Conservation (phyloP, 1,140 invertebrate species). For the Orchesella cincta region DNA sequence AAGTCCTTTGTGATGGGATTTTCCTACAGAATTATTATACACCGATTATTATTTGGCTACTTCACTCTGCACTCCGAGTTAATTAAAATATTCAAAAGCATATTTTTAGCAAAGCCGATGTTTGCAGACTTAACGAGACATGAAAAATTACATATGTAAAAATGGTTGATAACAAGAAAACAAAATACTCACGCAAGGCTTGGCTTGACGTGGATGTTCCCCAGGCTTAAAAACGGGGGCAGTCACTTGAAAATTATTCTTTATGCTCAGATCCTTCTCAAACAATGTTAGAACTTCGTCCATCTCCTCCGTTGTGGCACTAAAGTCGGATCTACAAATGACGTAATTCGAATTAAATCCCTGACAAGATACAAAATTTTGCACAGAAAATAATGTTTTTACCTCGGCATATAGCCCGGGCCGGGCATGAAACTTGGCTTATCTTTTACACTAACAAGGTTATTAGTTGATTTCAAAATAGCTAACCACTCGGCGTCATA, state of each 20-base stretch:
- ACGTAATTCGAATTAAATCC: too few relatives aligned
- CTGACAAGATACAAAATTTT: background rate
- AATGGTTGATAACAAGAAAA: too few relatives aligned
- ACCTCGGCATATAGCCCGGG: constrained; percentile 68
- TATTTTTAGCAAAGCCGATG: too few relatives aligned
- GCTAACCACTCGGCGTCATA: constrained; percentile 95
- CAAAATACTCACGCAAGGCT: too few relatives aligned
- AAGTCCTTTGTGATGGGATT: constrained; percentile 83
- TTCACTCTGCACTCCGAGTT: too few relatives aligned
- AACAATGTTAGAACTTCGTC: constrained; percentile 67
- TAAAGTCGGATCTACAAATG: constrained; percentile 68
- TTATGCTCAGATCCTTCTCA: constrained; percentile 66
- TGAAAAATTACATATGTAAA: too few relatives aligned
- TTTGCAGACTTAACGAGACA: too few relatives aligned
- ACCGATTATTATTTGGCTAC: too few relatives aligned
- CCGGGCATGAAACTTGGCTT: constrained; percentile 77
- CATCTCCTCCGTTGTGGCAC: constrained; percentile 74
- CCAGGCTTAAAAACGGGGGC: constrained; percentile 65
- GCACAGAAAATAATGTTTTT: constrained; percentile 24
- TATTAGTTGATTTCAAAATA: constrained; percentile 83
- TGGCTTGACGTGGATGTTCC: constrained; percentile 47
- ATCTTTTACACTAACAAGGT: constrained; percentile 75
- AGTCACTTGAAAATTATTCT: constrained; percentile 75
- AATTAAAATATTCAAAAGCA: too few relatives aligned
- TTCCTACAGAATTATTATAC: too few relatives aligned